These are phyloP conservation scores for Scartelaos histophorus DNA, from an alignment of 2,113 vertebrate genomes.

Conservation along the genomic window DNA sequence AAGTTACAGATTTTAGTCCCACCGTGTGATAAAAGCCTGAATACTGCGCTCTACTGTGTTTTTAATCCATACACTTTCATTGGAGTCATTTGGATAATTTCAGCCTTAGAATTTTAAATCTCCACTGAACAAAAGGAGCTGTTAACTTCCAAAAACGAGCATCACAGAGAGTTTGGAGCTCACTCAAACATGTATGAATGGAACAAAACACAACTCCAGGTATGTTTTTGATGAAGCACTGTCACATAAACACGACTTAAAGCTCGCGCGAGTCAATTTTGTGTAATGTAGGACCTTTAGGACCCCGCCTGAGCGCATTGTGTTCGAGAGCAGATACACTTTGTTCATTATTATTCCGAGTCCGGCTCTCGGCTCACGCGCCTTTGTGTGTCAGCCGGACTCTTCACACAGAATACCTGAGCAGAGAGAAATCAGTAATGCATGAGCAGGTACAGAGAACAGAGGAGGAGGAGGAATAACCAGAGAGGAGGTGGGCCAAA, in stretches of 20 bases:
- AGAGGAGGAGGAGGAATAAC: constrained; percentile 15
- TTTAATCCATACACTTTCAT: no score
- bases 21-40: no score
- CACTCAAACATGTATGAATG: no score
- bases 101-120: no score
- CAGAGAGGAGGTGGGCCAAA: constrained; percentile 22
- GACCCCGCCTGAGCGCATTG: constrained; percentile 13
- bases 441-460: constrained; percentile 50
- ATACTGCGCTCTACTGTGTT: no score
- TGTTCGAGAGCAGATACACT: constrained; percentile 11
- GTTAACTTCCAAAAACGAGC: no score
- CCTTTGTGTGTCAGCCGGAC: constrained; percentile 17
- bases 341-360: constrained; percentile 43
- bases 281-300: not conserved
- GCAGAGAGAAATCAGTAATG: constrained; percentile 58
- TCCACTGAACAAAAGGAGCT: no score
- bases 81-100: no score
- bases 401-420: constrained; percentile 63
- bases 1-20: no score
- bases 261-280: constrained; percentile 4
- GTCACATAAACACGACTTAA: not conserved
- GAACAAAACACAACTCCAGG: no score
- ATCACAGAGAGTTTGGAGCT: no score
- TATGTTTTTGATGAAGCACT: no score
- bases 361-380: constrained; percentile 44